Conservation (phyloP, 2,113 vertebrate species). For the Noturus placidus region DNA sequence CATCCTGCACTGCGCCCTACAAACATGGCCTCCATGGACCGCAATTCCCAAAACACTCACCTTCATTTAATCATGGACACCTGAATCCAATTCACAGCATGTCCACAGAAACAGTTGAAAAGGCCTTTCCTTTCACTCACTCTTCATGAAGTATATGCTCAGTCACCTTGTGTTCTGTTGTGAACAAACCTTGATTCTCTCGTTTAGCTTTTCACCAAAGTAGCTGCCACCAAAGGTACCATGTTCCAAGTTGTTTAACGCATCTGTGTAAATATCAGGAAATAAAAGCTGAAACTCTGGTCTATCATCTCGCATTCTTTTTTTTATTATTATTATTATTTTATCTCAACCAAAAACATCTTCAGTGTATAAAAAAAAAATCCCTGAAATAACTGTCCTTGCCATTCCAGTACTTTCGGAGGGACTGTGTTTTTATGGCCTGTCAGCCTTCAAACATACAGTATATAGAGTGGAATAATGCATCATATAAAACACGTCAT, state of each 20-base stretch:
- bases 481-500: neutral
- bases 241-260: neutral
- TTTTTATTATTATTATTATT: too few relatives aligned
- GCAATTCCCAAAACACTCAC: too few relatives aligned
- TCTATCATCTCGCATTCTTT: neutral
- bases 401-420: neutral
- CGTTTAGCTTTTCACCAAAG: too few relatives aligned
- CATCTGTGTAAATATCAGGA: neutral
- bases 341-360: neutral
- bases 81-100: too few relatives aligned
- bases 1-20: too few relatives aligned
- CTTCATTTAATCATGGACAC: too few relatives aligned
- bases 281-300: neutral
- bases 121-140: too few relatives aligned
- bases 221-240: neutral
- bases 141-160: too few relatives aligned
- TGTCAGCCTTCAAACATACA: neutral
- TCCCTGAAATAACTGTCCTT: neutral
- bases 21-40: too few relatives aligned
- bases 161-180: too few relatives aligned
- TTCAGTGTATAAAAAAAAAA: neutral
- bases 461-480: neutral
- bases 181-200: too few relatives aligned
- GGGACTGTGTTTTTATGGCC: neutral
- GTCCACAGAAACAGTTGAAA: too few relatives aligned